Evolutionary conservation across 2,113 vertebrate genomes (phyloP).

Genomic region (Acanthisitta chloris): DNA sequence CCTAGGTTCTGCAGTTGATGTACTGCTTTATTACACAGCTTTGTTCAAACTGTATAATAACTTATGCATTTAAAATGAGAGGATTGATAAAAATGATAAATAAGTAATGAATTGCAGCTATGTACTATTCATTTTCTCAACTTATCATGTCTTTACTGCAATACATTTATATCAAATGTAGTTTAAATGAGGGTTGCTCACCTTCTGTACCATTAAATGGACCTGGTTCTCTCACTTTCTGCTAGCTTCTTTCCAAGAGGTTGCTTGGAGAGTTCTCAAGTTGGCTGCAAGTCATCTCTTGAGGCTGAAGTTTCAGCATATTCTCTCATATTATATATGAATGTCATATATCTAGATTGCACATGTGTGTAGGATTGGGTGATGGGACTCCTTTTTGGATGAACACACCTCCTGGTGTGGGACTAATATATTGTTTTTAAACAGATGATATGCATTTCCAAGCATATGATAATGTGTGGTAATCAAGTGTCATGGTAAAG

Average conservation of each 20-base stretch:
- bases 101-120: slow-evolving; percentile 27
- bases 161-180: background rate
- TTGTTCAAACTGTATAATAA: slow-evolving; percentile 3
- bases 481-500: background rate
- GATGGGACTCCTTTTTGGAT: background rate
- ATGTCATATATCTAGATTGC: background rate
- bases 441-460: background rate
- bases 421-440: background rate
- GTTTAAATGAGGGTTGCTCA: background rate
- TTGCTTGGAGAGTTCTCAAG: background rate
- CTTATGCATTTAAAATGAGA: slow-evolving; percentile 27
- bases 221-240: background rate
- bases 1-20: background rate
- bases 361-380: background rate
- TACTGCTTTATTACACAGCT: background rate
- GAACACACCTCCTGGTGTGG: background rate
- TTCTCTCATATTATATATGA: background rate
- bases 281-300: background rate
- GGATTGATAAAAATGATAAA: slow-evolving; percentile 34
- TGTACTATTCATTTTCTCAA: background rate
- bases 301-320: background rate
- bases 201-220: background rate
- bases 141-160: background rate
- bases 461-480: background rate
- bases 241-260: background rate